Evolutionary conservation across 2,888 invertebrate genomes (phyloP), one percentile per base, ranked within the genome.

Genomic region (Galerucella calmariensis): DNA sequence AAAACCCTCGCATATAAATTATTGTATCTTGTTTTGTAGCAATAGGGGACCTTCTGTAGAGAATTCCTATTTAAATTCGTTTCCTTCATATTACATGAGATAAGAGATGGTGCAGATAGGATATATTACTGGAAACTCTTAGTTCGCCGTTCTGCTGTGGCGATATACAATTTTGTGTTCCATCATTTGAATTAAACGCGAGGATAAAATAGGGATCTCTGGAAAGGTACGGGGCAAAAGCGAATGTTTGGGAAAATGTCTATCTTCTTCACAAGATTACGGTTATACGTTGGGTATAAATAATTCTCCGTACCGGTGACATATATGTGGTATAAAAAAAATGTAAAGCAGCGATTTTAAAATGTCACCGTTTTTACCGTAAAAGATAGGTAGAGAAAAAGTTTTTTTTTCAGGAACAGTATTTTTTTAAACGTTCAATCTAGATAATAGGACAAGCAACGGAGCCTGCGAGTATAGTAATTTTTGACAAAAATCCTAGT

Each of bases 61-160:
- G 74, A 69, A 67, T 59, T 74, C 53, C 74, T 72, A 74, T 77
- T 78, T 77, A 77, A 78, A 78, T 77, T 77, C 77, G 74, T 75
- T 73, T 74, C 74, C 74, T 78, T 75, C 76, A 75, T 75, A 77
- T 68, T 72, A 73, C 68, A 73, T 59, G 66, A 77, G 78, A 78
- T 78, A 78, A 77, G 78, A 78, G 75, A 78, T 76, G 77, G 63
- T 73, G 75, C 74, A 78, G 78, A 78, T 78, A 65, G 63, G 63
- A 65, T 65, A 46, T 65, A 44, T 44, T 20, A 44, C 63, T 41
- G 63, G 16, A 65, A 44, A 65, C 63, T 44, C 63, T 65, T 46
- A 35, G 63, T 44, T 44, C 63, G 63, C 63, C 16, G 12, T 63
- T 63, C n/a, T 61, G 27, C 35, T 61, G 6, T 20, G 27, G 46